Evolutionary conservation across 1,140 invertebrate species (phyloP).

Genomic region (Cotesia vestalis): DNA sequence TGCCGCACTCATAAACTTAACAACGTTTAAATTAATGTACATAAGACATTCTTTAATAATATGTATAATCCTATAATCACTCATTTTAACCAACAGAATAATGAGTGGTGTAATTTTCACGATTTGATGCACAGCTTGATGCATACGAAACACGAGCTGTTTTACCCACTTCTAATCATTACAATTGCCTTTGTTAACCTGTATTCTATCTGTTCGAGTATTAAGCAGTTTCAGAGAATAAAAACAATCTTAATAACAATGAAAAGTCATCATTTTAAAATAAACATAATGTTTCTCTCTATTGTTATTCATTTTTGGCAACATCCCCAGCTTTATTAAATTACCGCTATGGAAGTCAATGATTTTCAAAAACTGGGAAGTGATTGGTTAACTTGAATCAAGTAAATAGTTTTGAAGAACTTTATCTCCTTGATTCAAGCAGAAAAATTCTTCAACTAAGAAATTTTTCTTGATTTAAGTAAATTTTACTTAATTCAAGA

Average conservation of each 20-base stretch:
- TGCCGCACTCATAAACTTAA: conserved; percentile 9
- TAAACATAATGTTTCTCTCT: background rate
- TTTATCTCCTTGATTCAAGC: too few species aligned
- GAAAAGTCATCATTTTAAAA: too few species aligned
- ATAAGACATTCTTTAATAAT: too few species aligned
- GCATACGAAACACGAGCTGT: conserved; percentile 26
- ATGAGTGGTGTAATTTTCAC: conserved; percentile 48
- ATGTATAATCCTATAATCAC: conserved; percentile 10
- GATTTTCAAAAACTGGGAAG: too few species aligned
- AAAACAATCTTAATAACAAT: background rate
- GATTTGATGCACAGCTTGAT: conserved; percentile 41
- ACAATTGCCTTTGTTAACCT: conserved; percentile 10
- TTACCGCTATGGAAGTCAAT: too few species aligned
- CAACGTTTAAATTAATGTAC: conserved; percentile 9
- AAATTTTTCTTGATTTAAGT: too few species aligned
- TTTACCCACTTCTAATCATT: conserved; percentile 23
- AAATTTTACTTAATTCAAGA: too few species aligned
- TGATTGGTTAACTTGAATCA: too few species aligned
- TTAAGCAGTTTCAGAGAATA: background rate
- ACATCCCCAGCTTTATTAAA: too few species aligned
- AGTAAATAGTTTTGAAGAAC: too few species aligned
- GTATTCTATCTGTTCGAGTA: conserved; percentile 12
- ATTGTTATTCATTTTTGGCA: too few species aligned
- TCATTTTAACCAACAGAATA: conserved; percentile 43
- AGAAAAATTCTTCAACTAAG: too few species aligned